Evolutionary conservation across 2,797 vertebrate genomes (phyloP), one percentile per base, ranked within the genome.

Genomic region (Myotis vivesi): DNA sequence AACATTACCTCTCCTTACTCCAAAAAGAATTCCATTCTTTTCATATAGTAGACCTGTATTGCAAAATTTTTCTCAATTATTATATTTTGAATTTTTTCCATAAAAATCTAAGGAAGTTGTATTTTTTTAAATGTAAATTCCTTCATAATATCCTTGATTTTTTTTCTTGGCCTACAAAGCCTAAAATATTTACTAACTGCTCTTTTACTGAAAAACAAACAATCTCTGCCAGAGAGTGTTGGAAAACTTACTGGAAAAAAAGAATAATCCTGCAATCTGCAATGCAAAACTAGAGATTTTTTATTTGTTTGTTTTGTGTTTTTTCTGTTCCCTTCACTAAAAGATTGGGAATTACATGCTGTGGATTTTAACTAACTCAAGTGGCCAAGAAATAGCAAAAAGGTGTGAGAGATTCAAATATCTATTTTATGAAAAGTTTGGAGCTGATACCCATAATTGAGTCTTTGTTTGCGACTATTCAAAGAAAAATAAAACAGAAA

Each of bases 31-130:
- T 91, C 3, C 0, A 36, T 79, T 62, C 20, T 69, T 69, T 77
- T 76, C 10, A 87, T 80, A 82, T 91, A 33, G 16, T 28, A 86
- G 25, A 16, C 5, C 46, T 44, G 1, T 22, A 36, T 62, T 49
- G 33, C 12, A 79, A 79, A 41, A 36, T 28, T 55, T 6, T 83
- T 94, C 66, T n/a, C 12, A 73, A 77, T 68, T 69, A 55, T 20
- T 93, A 23, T 10, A 23, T 49, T 89, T 94, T 92, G 15, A 79
- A 75, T 89, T 92, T 69, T 93, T 15, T 44, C 15, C 72, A 51
- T 68, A 38, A 55, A 93, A 92, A 80, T 16, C 30, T 53, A 11
- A 38, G 2, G 7, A 44, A 46, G 5, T 62, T 59, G 4, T 55
- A 73, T 91, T 88, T 71, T 69, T 69, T 30, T 64, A 84, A 68